phyloP scores from a whole-genome alignment of 2,888 invertebrate species.

The Leucophora obtusa region DNA sequence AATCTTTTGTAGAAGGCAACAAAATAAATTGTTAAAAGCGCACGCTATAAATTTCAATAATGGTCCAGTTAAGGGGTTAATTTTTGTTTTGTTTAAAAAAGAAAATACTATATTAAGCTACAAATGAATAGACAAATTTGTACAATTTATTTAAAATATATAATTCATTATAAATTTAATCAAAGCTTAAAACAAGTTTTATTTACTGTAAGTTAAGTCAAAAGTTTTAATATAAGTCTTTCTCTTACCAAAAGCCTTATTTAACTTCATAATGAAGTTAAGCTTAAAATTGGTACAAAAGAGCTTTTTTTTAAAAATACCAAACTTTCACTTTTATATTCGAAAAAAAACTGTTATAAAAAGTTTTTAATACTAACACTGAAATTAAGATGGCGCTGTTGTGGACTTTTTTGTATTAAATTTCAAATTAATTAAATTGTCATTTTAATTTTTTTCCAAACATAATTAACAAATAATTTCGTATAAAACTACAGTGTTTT shows the following conservation, averaged over 20 bases:
- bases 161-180: neutral
- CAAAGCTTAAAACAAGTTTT: too few relatives aligned
- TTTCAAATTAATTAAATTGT: slow-evolving; percentile 11
- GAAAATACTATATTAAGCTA: neutral
- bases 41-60: too few relatives aligned
- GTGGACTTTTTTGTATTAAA: neutral
- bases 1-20: too few relatives aligned
- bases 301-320: slow-evolving; percentile 30
- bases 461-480: slow-evolving; percentile 15
- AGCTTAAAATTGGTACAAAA: neutral
- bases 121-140: neutral
- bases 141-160: neutral
- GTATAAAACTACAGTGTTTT: neutral
- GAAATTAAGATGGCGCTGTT: slow-evolving; percentile 37
- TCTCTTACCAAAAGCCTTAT: neutral
- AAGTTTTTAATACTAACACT: neutral
- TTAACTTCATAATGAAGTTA: slow-evolving; percentile 11
- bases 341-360: slow-evolving; percentile 19
- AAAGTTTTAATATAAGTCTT: slow-evolving; percentile 15
- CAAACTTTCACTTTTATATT: slow-evolving; percentile 12
- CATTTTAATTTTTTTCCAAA: slow-evolving; percentile 6
- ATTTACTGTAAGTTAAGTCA: neutral
- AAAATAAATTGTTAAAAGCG: too few relatives aligned
- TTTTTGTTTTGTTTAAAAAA: too few relatives aligned
- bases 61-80: too few relatives aligned